Evolutionary conservation across 2,113 vertebrate species (phyloP).

Genomic region (Zeus faber): DNA sequence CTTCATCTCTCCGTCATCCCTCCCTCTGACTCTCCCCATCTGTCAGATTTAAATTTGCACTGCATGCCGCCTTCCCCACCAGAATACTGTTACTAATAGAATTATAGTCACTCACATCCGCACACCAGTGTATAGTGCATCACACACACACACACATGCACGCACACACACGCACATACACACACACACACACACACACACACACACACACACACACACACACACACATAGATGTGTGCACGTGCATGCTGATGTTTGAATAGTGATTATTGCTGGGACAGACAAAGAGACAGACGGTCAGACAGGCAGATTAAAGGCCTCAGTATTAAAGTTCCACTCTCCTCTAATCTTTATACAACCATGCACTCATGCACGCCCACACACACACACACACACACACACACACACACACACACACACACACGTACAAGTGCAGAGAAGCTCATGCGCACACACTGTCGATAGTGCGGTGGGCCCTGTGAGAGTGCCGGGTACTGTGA

Average conservation of each 20-base stretch:
- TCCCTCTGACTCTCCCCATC: slow-evolving; percentile 4
- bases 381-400: neutral
- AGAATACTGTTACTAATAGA: slow-evolving; percentile 46
- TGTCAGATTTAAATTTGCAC: slow-evolving; percentile 28
- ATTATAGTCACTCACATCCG: slow-evolving; percentile 34
- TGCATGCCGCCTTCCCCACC: slow-evolving; percentile 31
- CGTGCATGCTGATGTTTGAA: slow-evolving; percentile 9
- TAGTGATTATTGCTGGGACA: neutral
- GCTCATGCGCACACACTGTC: slow-evolving; percentile 2
- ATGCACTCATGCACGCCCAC: neutral
- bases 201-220: slow-evolving; percentile 40
- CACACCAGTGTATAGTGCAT: slow-evolving; percentile 12
- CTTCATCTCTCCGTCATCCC: slow-evolving; percentile 16
- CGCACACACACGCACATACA: slow-evolving; percentile 40
- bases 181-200: slow-evolving; percentile 40
- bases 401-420: slow-evolving; percentile 2
- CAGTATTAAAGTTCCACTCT: slow-evolving; percentile 47
- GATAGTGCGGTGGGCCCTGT: slow-evolving; percentile 20
- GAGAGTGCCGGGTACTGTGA: slow-evolving; percentile 39
- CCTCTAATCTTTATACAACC: slow-evolving; percentile 47
- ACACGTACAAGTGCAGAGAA: slow-evolving; percentile 7
- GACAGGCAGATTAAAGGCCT: slow-evolving; percentile 38
- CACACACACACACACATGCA: slow-evolving; percentile 38
- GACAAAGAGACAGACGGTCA: slow-evolving; percentile 9
- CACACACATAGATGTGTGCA: slow-evolving; percentile 19